Evolutionary conservation across 2,888 invertebrate species (phyloP).

Genomic region (Andrena dorsata): DNA sequence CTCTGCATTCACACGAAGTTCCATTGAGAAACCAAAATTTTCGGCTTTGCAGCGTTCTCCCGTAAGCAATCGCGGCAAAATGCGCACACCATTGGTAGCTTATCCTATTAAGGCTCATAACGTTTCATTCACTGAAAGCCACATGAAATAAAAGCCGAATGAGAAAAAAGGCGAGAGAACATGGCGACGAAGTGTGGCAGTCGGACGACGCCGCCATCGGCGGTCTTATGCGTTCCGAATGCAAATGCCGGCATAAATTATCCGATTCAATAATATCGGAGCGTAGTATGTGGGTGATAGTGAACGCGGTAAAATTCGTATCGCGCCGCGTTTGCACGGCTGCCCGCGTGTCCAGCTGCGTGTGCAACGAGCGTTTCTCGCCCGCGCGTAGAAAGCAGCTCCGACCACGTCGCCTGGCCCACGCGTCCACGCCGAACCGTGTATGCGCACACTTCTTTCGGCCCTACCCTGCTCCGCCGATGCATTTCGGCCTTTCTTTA

Average conservation of each 20-base stretch:
- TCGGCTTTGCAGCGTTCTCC: too few relatives aligned
- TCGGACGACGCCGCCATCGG: not conserved
- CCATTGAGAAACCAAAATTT: too few relatives aligned
- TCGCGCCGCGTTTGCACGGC: conserved; percentile 31
- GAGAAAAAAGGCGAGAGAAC: not conserved
- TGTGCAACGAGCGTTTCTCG: conserved; percentile 74
- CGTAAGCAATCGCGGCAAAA: too few relatives aligned
- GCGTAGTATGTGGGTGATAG: conserved; percentile 61
- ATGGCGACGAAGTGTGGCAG: conserved; percentile 10
- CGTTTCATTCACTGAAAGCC: not conserved
- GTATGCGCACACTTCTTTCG: conserved; percentile 21
- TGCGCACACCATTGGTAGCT: too few relatives aligned
- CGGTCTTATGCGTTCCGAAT: conserved; percentile 17
- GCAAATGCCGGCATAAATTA: conserved; percentile 45
- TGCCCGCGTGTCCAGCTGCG: conserved; percentile 22
- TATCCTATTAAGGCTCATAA: too few relatives aligned
- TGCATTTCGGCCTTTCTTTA: conserved; percentile 44
- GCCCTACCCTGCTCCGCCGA: conserved; percentile 50
- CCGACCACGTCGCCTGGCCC: conserved; percentile 79
- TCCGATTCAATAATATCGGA: conserved; percentile 48
- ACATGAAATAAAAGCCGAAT: not conserved
- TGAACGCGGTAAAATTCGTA: conserved; percentile 53
- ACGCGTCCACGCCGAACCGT: conserved; percentile 66
- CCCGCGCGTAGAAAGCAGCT: conserved; percentile 82
- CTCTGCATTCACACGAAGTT: too few relatives aligned